Evolutionary conservation across 2,797 vertebrate genomes (phyloP).

Genomic region (Monodelphis domestica): DNA sequence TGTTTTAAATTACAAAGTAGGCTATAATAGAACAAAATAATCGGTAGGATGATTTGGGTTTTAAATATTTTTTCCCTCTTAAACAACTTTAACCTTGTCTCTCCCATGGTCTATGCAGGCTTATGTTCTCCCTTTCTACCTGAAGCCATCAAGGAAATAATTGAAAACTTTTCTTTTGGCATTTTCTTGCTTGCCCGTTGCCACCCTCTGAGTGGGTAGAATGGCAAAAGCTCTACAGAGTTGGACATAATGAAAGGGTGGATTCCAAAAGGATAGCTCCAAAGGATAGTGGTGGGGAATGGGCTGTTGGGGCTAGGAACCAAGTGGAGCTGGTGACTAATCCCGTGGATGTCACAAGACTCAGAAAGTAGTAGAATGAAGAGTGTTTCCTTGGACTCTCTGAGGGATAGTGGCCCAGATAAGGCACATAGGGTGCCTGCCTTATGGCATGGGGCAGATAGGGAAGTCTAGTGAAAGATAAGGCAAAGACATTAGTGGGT

Average conservation of each 20-base stretch:
- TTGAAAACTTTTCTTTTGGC: slow-evolving; percentile 26
- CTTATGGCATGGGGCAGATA: slow-evolving; percentile 6
- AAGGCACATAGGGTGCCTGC: not conserved
- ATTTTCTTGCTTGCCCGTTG: slow-evolving; percentile 13
- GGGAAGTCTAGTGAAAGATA: slow-evolving; percentile 8
- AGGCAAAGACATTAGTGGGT: slow-evolving; percentile 4
- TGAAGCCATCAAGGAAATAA: not conserved
- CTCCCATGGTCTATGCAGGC: not conserved
- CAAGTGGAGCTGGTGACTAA: not conserved
- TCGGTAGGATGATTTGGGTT: not conserved
- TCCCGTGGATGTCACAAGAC: not conserved
- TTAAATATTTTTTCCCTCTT: not conserved
- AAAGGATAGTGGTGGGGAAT: slow-evolving; percentile 30
- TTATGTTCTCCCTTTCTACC: not conserved
- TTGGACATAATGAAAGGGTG: not conserved
- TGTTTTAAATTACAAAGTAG: not conserved
- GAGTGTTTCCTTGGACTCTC: not conserved
- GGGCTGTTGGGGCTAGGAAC: slow-evolving; percentile 24
- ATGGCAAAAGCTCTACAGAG: slow-evolving; percentile 31
- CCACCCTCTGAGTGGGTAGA: slow-evolving; percentile 28
- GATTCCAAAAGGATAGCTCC: slow-evolving; percentile 4
- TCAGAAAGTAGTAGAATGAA: not conserved
- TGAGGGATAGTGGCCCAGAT: slow-evolving; percentile 22
- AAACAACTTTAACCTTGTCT: slow-evolving; percentile 1
- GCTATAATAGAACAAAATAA: not conserved